Evolutionary conservation across 2,888 invertebrate genomes (phyloP), one percentile per base, ranked within the genome.

Genomic region (Empis livida): DNA sequence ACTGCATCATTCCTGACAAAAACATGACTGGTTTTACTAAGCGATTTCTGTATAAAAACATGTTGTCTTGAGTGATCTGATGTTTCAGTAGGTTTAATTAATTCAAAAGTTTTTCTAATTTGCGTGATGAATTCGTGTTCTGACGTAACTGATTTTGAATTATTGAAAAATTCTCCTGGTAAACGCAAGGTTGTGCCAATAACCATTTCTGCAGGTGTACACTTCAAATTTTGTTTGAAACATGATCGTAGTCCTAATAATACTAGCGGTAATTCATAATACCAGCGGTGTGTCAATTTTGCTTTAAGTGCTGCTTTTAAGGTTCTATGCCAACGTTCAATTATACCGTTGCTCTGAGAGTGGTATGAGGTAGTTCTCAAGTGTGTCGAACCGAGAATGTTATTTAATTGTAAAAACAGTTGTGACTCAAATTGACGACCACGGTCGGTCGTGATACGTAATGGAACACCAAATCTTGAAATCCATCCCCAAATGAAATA

Each of bases 251-350:
- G 37, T 2, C 61, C 64, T 3, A 68, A 51, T 1, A 67, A 49
- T 4, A 65, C 56, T 10, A 53, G 48, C 1, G 63, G 62, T 11
- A 68, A 15, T 5, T 16, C 16, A 3, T 39, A 2, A 10, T 15
- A 10, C 39, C 17, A 39, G 10, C 9, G 14, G 4, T 5, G 3
- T 11, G 10, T 10, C 16, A 13, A 4, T 13, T 39, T 39, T 3
- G 17, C 10, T 6, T 17, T 17, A 9, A 39, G 5, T 3, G 39
- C 10, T 17, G 39, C n/a, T 53, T 64, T 70, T 44, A 68, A 47
- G 10, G 57, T 56, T 2, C 69, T 53, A 50, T 71, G 68, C 42
- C 61, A 59, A 5, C 65, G 49, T 48, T 70, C 65, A 2, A 69
- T 57, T 48, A 64, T 55, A 1, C 65, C 67, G 42, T 70, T 67